Evolutionary conservation across 2,888 invertebrate genomes (phyloP).

Genomic region (Dione juno): DNA sequence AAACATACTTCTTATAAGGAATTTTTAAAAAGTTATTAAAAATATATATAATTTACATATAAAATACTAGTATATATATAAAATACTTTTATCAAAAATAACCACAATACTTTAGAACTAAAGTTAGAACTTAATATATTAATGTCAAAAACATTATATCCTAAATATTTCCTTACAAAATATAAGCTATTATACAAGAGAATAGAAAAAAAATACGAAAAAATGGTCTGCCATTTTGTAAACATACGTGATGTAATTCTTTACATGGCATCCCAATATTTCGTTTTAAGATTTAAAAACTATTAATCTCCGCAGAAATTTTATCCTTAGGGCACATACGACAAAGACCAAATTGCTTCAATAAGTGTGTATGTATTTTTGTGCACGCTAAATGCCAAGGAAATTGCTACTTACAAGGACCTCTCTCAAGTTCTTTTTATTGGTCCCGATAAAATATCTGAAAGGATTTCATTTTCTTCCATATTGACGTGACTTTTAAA

Average conservation of each 20-base stretch:
- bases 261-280: constrained; percentile 39
- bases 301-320: background rate
- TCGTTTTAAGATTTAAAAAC: constrained; percentile 32
- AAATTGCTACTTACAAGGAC: constrained; percentile 41
- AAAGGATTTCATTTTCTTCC: constrained; percentile 26
- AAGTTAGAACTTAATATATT: no score
- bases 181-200: background rate
- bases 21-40: no score
- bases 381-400: constrained; percentile 40
- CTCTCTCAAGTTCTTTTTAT: constrained; percentile 26
- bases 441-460: constrained; percentile 33
- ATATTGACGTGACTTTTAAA: background rate
- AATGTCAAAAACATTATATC: no score
- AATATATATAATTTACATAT: no score
- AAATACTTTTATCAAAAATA: no score
- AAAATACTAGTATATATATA: no score
- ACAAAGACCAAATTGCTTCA: constrained; percentile 21
- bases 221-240: background rate
- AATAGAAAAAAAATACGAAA: background rate
- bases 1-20: no score
- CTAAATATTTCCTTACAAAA: no score
- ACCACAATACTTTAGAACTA: no score
- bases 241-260: background rate
- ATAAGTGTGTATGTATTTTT: constrained; percentile 11
- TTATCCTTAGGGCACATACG: background rate